Conservation (phyloP, 2,113 vertebrate species). For the Tachysurus fulvidraco region DNA sequence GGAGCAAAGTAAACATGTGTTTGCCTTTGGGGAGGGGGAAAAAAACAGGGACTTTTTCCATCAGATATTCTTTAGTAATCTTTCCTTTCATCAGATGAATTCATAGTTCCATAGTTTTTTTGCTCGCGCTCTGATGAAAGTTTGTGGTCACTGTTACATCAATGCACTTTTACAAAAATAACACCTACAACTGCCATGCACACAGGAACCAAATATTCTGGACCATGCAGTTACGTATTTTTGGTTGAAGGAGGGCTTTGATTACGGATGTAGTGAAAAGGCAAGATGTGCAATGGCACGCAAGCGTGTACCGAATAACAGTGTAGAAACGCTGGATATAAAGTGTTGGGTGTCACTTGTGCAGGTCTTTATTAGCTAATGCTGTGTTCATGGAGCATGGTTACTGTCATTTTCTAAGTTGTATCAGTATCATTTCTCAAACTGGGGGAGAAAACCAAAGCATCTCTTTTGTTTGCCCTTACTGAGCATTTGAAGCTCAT, state of each 20-base stretch:
- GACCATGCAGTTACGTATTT: neutral
- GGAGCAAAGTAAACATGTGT: neutral
- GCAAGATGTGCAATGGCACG: neutral
- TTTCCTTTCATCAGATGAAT: neutral
- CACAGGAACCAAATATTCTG: neutral
- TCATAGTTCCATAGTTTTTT: neutral
- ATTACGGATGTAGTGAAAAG: neutral
- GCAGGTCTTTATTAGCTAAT: neutral
- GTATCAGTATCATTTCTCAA: neutral
- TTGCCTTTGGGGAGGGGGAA: neutral
- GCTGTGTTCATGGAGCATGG: neutral
- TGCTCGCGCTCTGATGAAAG: neutral
- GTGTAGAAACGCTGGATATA: neutral
- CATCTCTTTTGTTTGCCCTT: neutral
- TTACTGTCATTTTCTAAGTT: neutral
- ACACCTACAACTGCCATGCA: neutral
- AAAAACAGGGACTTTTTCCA: neutral
- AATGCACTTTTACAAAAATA: neutral
- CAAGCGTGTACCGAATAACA: too few relatives aligned
- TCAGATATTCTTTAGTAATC: neutral
- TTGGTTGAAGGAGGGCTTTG: neutral
- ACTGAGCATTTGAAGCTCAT: neutral
- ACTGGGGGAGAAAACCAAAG: neutral
- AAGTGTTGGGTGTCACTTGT: neutral
- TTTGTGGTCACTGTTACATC: neutral